These are phyloP conservation scores for Acropora tenuis DNA, from an alignment of 64 coral and sea anemone genomes.

Conservation along the genomic window DNA sequence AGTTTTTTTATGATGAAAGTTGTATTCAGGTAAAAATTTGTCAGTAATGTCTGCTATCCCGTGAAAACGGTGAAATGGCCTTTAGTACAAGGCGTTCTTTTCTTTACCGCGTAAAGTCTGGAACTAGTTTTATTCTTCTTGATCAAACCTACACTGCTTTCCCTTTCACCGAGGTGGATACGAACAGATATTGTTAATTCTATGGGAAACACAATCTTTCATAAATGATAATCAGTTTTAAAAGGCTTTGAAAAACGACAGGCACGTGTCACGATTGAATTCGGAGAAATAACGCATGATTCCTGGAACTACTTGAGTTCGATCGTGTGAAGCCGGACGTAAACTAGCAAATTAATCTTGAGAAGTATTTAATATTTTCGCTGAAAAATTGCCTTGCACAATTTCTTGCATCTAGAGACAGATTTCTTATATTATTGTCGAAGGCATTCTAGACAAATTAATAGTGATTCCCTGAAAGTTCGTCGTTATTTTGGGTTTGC, in stretches of 20 bases:
- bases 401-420: background rate
- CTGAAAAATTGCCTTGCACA: background rate
- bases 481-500: too few species aligned
- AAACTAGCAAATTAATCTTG: background rate
- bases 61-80: background rate
- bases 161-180: background rate
- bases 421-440: too few species aligned
- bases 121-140: background rate
- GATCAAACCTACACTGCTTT: background rate
- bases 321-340: background rate
- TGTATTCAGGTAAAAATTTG: background rate
- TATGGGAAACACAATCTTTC: background rate
- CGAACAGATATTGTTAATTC: background rate
- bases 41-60: background rate
- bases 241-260: background rate
- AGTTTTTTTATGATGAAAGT: constrained; percentile 1
- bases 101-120: constrained; percentile 23
- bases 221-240: background rate
- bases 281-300: constrained; percentile 7
- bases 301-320: constrained; percentile 2
- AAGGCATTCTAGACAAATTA: too few species aligned
- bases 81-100: constrained; percentile 12
- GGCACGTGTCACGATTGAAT: background rate
- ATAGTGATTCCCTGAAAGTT: too few species aligned
- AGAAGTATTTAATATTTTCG: background rate